Conservation (phyloP, 2,888 invertebrate species). For the Onthophagus sagittarius region DNA sequence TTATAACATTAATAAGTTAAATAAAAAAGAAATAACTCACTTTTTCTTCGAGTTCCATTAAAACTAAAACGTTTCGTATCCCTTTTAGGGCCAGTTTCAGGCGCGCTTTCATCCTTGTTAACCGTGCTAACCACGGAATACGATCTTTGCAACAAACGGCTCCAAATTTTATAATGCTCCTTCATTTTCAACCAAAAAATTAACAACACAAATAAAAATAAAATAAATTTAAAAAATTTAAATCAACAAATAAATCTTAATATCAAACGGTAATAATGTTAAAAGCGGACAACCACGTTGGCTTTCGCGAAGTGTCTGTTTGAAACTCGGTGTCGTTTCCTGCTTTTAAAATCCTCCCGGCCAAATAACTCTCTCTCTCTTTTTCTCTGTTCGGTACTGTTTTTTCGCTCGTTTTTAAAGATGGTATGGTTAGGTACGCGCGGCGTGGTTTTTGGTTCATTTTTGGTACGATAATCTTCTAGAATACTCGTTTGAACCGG, state of each 20-base stretch:
- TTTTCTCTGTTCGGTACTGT: neutral
- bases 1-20: no score
- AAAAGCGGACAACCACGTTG: neutral
- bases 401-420: no score
- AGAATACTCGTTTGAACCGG: no score
- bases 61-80: neutral
- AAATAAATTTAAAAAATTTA: no score
- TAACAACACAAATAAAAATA: neutral
- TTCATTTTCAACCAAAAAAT: slow-evolving; percentile 37
- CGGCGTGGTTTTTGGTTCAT: no score
- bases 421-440: no score
- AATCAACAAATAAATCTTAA: no score
- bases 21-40: slow-evolving; percentile 13
- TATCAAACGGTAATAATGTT: no score
- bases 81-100: neutral
- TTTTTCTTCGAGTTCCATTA: neutral
- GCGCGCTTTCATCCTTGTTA: neutral
- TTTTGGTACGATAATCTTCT: no score
- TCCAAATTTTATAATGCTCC: slow-evolving; percentile 38
- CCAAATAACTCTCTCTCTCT: neutral
- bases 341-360: neutral
- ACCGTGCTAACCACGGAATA: slow-evolving; percentile 37
- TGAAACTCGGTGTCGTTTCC: neutral
- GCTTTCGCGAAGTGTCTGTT: neutral
- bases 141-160: slow-evolving; percentile 36